Conservation (phyloP, 2,888 invertebrate species). For the Liposcelis brunnea region DNA sequence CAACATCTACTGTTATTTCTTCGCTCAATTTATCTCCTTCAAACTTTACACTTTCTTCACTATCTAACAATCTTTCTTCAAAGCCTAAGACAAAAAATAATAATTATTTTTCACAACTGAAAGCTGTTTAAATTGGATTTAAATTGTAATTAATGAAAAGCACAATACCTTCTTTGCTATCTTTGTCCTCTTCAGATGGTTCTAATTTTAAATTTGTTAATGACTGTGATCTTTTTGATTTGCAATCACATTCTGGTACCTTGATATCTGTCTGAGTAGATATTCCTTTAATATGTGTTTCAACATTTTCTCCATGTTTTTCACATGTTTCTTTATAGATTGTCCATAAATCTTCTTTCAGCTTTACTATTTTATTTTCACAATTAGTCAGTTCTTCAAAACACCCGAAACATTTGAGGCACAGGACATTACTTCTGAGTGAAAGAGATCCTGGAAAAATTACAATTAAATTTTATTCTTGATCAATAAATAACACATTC, state of each 20-base stretch:
- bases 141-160: too few species aligned
- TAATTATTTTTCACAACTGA: too few species aligned
- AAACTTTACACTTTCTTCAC: neutral
- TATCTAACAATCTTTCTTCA: too few species aligned
- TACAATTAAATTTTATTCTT: too few species aligned
- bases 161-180: too few species aligned
- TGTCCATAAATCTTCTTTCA: slow-evolving; percentile 1
- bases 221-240: neutral
- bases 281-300: neutral
- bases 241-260: neutral
- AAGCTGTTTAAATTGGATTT: too few species aligned
- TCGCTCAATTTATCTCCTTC: neutral
- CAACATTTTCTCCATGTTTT: neutral
- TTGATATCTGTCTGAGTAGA: neutral
- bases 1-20: neutral
- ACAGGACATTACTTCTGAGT: neutral
- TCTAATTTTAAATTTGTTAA: too few species aligned
- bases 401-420: neutral
- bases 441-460: neutral
- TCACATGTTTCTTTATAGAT: neutral
- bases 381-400: neutral
- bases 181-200: too few species aligned
- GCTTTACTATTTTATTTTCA: neutral
- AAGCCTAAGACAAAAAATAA: too few species aligned
- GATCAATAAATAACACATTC: too few species aligned